Evolutionary conservation across 2,113 vertebrate genomes (phyloP).

Genomic region (Cavia aperea): DNA sequence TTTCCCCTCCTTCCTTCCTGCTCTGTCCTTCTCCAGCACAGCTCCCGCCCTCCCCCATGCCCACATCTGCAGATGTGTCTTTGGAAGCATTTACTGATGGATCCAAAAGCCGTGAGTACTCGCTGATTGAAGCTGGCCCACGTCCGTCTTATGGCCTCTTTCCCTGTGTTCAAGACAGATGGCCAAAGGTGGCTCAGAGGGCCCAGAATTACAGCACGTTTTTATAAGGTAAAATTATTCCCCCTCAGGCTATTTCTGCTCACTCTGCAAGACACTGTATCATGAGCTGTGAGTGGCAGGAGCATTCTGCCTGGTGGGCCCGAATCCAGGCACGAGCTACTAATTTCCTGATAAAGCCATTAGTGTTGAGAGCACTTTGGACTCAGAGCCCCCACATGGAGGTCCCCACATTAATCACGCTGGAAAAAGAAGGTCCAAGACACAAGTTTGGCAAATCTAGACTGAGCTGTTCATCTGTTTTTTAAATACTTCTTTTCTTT

Average conservation of each 20-base stretch:
- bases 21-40: not conserved
- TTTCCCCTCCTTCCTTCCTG: not conserved
- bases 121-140: not conserved
- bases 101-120: slow-evolving; percentile 12
- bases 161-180: slow-evolving; percentile 33
- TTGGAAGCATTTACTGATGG: slow-evolving; percentile 29
- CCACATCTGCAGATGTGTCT: not conserved
- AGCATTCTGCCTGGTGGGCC: slow-evolving; percentile 54
- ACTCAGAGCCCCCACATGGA: not conserved
- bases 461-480: not conserved
- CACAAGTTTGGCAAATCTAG: slow-evolving; percentile 12
- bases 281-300: slow-evolving; percentile 59
- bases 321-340: slow-evolving; percentile 61
- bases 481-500: slow-evolving; percentile 10
- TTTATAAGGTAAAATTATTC: slow-evolving; percentile 11
- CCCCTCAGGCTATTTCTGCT: slow-evolving; percentile 53
- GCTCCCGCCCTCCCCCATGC: not conserved
- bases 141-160: not conserved
- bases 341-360: slow-evolving; percentile 67
- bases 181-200: slow-evolving; percentile 23
- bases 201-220: slow-evolving; percentile 28
- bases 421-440: slow-evolving; percentile 26
- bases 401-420: not conserved
- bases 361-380: slow-evolving; percentile 43
- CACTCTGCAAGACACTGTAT: slow-evolving; percentile 54